Conservation (phyloP, 1,140 invertebrate genomes). For the Caerostris darwini region DNA sequence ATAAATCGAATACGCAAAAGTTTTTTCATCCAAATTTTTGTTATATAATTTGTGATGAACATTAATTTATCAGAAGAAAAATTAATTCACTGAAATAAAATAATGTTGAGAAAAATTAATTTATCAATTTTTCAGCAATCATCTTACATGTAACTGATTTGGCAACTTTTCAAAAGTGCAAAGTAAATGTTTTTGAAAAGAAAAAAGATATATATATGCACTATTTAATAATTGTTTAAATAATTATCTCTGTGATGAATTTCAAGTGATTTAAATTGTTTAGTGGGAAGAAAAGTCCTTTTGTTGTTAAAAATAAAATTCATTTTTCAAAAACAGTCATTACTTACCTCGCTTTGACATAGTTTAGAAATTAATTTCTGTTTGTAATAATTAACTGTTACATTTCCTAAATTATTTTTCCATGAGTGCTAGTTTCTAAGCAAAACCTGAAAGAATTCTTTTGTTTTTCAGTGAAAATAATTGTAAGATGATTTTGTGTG, state of each 20-base stretch:
- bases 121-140: background rate
- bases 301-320: background rate
- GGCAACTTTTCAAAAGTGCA: background rate
- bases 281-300: background rate
- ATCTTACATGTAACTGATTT: background rate
- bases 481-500: too few species aligned
- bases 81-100: background rate
- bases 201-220: background rate
- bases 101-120: background rate
- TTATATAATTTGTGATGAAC: background rate
- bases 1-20: background rate
- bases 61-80: background rate
- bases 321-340: background rate
- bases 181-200: background rate
- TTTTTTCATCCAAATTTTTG: background rate
- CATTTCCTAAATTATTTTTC: background rate
- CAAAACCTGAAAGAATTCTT: too few species aligned
- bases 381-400: background rate
- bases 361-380: background rate
- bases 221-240: background rate
- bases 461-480: too few species aligned
- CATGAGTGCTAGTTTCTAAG: too few species aligned
- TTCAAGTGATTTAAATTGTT: background rate
- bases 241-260: background rate
- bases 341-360: background rate